Evolutionary conservation across 2,888 invertebrate genomes (phyloP).

Genomic region (Rhopalosiphum nymphaeae): DNA sequence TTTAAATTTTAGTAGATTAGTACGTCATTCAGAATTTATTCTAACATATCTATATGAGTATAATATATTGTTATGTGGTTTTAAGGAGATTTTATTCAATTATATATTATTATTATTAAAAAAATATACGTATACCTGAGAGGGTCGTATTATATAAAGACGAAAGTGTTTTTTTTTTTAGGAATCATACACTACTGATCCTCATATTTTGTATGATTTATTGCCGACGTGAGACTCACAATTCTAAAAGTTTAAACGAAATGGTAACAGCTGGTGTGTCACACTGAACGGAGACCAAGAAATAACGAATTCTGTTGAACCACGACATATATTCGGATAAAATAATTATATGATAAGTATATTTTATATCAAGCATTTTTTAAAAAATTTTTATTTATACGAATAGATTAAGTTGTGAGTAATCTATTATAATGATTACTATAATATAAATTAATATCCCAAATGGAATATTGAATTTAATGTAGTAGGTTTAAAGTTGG

Average conservation of each 20-base stretch:
- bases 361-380: background rate
- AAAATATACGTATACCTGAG: background rate
- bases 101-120: background rate
- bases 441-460: background rate
- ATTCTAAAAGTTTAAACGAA: background rate
- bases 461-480: too few relatives aligned
- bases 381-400: too few relatives aligned
- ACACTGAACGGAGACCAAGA: background rate
- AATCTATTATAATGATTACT: background rate
- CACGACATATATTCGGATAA: background rate
- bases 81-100: background rate
- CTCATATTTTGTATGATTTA: background rate
- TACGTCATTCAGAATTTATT: background rate
- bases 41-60: background rate
- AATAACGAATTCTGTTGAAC: background rate
- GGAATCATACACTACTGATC: background rate
- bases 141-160: background rate
- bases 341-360: background rate
- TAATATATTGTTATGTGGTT: background rate
- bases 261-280: background rate
- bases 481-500: too few relatives aligned
- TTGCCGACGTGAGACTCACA: background rate
- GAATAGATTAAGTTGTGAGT: background rate
- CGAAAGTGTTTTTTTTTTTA: background rate
- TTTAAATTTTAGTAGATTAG: background rate